phyloP scores from a whole-genome alignment of 2,888 invertebrate genomes.

The Lasiommata megera region DNA sequence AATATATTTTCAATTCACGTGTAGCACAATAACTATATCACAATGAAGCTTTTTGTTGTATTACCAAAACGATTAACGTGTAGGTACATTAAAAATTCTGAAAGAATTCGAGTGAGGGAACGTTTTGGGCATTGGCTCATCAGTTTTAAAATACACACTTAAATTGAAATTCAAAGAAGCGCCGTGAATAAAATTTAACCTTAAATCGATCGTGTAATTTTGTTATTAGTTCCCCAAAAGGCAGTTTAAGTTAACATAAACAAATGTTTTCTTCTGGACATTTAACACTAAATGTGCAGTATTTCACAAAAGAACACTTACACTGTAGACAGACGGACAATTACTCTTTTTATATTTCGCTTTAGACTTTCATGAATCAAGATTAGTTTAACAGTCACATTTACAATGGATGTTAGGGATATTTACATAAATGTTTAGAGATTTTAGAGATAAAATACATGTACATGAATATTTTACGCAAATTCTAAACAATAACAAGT shows the following conservation, averaged over 20 bases:
- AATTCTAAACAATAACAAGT: not conserved
- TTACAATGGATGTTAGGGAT: not conserved
- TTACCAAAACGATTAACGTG: conserved; percentile 27
- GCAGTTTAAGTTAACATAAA: no score
- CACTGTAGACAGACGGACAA: no score
- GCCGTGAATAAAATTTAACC: no score
- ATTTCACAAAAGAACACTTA: no score
- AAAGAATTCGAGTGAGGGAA: not conserved
- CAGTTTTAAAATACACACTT: not conserved
- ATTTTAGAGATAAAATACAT: not conserved
- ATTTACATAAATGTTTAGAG: not conserved
- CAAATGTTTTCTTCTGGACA: no score
- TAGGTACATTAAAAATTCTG: conserved; percentile 23
- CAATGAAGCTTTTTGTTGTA: conserved; percentile 41
- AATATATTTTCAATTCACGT: conserved; percentile 48
- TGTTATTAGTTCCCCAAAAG: no score
- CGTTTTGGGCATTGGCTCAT: not conserved
- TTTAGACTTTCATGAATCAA: no score
- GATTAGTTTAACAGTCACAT: no score
- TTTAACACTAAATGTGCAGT: no score
- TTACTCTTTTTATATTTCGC: no score
- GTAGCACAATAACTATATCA: conserved; percentile 46
- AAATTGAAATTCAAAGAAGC: not conserved
- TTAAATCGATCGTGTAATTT: no score
- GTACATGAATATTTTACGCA: not conserved